phyloP scores from a whole-genome alignment of 1,140 invertebrate species.

The Semibalanus balanoides region DNA sequence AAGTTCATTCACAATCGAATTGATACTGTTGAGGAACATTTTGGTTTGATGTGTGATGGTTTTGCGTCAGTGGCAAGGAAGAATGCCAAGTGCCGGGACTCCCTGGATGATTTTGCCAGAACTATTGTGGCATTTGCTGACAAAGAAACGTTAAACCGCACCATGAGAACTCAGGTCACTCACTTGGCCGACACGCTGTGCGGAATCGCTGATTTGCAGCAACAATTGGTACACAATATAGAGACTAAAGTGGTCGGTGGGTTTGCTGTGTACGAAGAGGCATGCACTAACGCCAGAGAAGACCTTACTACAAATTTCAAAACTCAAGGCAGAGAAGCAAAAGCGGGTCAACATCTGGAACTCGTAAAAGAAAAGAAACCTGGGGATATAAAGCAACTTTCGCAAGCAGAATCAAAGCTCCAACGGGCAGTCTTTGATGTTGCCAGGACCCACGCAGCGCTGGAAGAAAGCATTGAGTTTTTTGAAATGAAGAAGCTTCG shows the following conservation, averaged over 20 bases:
- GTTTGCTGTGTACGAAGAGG: background rate
- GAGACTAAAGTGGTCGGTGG: background rate
- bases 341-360: background rate
- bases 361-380: background rate
- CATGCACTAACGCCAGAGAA: background rate
- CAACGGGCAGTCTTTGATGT: background rate
- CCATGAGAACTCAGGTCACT: background rate
- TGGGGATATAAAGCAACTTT: background rate
- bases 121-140: background rate
- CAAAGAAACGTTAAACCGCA: background rate
- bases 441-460: background rate
- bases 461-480: background rate
- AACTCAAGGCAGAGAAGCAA: background rate
- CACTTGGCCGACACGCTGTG: background rate
- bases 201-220: background rate
- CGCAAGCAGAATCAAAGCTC: background rate
- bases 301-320: background rate
- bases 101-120: background rate
- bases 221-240: background rate
- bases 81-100: background rate
- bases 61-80: background rate
- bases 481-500: background rate
- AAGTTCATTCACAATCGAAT: background rate
- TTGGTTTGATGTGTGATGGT: background rate
- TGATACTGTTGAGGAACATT: background rate